These are phyloP conservation scores for Griposia aprilina DNA, from an alignment of 2,888 invertebrate species.

Conservation along the genomic window DNA sequence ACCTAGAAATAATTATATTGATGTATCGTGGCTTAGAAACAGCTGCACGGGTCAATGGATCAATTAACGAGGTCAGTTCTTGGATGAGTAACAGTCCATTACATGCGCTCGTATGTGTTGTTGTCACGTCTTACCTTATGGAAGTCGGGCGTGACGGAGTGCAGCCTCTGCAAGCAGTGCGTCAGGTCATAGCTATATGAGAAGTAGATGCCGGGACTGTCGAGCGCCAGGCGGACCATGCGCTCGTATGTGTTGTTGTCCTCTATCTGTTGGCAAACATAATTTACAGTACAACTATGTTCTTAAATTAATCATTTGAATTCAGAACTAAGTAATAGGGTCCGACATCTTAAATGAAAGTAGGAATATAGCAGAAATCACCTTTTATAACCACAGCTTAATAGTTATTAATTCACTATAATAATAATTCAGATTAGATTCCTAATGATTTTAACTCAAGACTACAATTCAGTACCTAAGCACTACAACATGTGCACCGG, in stretches of 20 bases:
- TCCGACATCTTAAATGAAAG: too few species aligned
- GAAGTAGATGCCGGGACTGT: constrained; percentile 97
- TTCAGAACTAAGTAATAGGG: too few species aligned
- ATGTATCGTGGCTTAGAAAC: background rate
- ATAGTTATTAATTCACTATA: too few species aligned
- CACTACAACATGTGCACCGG: too few species aligned
- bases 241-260: constrained; percentile 96
- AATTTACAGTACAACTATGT: background rate
- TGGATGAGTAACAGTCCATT: background rate
- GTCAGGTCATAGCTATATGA: constrained; percentile 98
- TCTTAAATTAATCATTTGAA: too few species aligned
- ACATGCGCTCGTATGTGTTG: background rate
- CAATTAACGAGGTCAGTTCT: background rate
- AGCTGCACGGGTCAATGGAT: background rate
- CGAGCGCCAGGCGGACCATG: constrained; percentile 95
- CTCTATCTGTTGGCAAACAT: constrained; percentile 89
- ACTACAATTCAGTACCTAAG: too few species aligned
- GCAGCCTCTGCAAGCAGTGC: constrained; percentile 96
- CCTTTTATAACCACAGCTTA: too few species aligned
- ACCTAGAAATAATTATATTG: background rate
- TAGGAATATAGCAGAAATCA: too few species aligned
- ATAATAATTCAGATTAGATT: too few species aligned
- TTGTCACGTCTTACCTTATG: constrained; percentile 88
- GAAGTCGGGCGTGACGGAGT: constrained; percentile 96
- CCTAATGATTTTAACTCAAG: too few species aligned